Evolutionary conservation across 2,113 vertebrate species (phyloP).

Genomic region (Chionodraco myersi): DNA sequence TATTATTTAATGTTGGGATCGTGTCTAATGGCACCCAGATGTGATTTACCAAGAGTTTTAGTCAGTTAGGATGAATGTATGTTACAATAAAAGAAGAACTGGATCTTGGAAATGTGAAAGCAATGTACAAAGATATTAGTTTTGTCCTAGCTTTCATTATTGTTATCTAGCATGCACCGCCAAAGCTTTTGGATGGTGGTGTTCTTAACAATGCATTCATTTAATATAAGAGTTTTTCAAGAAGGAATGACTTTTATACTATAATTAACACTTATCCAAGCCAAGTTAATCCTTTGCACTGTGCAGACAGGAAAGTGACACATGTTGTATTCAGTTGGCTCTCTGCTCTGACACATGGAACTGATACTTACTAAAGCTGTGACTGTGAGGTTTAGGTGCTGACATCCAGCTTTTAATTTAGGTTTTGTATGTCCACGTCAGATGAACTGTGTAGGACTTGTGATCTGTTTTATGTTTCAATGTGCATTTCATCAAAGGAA

Average conservation of each 20-base stretch:
- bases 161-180: conserved; percentile 20
- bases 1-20: conserved; percentile 25
- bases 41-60: conserved; percentile 21
- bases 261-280: background rate
- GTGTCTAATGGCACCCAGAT: conserved; percentile 9
- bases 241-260: background rate
- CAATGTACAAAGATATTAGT: too few relatives aligned
- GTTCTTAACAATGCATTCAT: conserved; percentile 10
- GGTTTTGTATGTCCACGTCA: background rate
- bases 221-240: conserved; percentile 8
- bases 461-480: background rate
- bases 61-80: conserved; percentile 19
- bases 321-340: background rate
- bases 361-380: background rate
- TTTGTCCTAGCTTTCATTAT: too few relatives aligned
- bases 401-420: background rate
- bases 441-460: conserved; percentile 8
- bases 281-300: background rate
- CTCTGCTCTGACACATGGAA: background rate
- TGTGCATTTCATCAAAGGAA: conserved; percentile 1
- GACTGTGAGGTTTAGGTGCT: background rate
- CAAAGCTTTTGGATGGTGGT: conserved; percentile 25
- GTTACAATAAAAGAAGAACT: conserved; percentile 20
- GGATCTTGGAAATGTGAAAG: background rate
- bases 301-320: background rate